Percentiles rank a stretch among this genome's conserved stretches.
Conservation (phyloP, 2,113 vertebrate genomes). For the Boulengerochromis microlepis region DNA sequence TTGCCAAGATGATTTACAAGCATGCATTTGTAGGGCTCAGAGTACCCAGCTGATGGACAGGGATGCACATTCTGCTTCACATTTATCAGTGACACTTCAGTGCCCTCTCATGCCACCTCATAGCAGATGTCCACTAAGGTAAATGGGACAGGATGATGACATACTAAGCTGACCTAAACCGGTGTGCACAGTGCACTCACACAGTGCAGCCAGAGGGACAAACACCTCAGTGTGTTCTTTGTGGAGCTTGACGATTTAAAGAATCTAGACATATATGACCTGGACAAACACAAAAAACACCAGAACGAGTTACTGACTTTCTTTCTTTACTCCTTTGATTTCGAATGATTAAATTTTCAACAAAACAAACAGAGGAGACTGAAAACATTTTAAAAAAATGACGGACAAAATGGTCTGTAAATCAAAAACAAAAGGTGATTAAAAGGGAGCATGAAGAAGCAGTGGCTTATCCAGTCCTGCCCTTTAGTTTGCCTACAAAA, state of each 20-base stretch:
- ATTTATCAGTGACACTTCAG: conserved; percentile 5
- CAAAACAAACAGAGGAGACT: neutral
- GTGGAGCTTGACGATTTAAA: neutral
- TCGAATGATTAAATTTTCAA: neutral
- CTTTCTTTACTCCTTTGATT: neutral
- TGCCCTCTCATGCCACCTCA: conserved; percentile 2
- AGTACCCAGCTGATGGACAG: conserved; percentile 27
- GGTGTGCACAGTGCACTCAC: neutral
- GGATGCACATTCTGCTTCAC: conserved; percentile 26
- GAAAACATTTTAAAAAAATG: neutral
- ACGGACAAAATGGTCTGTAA: neutral
- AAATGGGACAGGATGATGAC: neutral
- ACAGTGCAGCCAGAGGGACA: neutral
- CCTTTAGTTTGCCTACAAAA: neutral
- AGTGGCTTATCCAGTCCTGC: neutral
- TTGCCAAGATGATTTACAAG: neutral
- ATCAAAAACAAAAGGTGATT: neutral
- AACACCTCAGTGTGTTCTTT: neutral
- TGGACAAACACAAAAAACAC: neutral
- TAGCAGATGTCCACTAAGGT: neutral
- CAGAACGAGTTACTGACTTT: neutral
- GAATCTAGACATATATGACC: neutral
- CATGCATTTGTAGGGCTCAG: neutral
- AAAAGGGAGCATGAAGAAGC: neutral
- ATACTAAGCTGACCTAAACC: neutral